A percentile compares a stretch with the other conserved stretches of the same genome.
Conservation (phyloP, 2,113 vertebrate genomes). For the Pollimyrus isidori region DNA sequence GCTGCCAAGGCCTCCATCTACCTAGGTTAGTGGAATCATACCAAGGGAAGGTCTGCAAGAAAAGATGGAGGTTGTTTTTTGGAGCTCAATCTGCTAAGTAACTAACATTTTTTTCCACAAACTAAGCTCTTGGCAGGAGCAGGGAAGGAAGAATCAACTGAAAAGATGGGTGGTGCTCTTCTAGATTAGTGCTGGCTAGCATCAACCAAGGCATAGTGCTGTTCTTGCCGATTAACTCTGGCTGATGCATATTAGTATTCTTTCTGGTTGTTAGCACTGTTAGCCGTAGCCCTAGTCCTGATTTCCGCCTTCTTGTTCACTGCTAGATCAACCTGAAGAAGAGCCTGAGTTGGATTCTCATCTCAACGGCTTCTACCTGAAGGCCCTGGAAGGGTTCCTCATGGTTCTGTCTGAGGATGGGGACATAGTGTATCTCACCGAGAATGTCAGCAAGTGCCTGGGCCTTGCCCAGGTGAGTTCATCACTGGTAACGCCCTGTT, state of each 20-base stretch:
- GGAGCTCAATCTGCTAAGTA: neutral
- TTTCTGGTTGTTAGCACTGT: neutral
- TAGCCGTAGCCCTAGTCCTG: neutral
- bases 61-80: neutral
- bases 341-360: constrained; percentile 81
- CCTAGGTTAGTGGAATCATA: neutral
- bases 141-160: neutral
- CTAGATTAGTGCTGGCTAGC: neutral
- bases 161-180: neutral
- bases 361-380: constrained; percentile 85
- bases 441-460: constrained; percentile 94
- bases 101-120: neutral
- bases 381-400: constrained; percentile 95
- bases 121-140: neutral
- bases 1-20: neutral
- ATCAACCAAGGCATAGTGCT: neutral
- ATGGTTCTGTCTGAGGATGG: constrained; percentile 95
- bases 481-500: neutral
- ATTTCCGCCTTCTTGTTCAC: neutral
- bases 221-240: neutral
- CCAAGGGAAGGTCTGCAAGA: neutral
- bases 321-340: constrained; percentile 58
- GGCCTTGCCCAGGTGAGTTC: constrained; percentile 83
- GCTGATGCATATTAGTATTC: neutral
- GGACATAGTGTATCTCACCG: constrained; percentile 92